Conservation (phyloP, 1,140 invertebrate species). For the Tetraneura akinire region DNA sequence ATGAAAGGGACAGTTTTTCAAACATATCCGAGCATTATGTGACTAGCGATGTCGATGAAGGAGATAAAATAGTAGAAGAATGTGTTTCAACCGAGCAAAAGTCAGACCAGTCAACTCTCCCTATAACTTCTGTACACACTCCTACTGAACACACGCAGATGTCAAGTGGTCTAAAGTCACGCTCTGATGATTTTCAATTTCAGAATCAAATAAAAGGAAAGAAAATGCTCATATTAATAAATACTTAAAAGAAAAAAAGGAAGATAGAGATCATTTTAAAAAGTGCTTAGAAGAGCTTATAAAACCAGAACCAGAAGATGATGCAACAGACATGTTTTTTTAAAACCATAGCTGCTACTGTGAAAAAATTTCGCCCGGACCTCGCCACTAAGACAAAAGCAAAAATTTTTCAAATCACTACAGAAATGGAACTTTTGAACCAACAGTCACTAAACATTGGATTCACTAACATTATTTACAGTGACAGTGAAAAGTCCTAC, state of each 20-base stretch:
- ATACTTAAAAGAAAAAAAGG: constrained; percentile 31
- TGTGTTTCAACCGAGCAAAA: constrained; percentile 27
- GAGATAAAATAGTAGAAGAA: constrained; percentile 11
- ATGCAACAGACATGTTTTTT: constrained; percentile 25
- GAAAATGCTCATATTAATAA: constrained; percentile 21
- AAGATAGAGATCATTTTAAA: constrained; percentile 31
- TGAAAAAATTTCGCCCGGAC: constrained; percentile 23
- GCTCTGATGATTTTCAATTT: constrained; percentile 11
- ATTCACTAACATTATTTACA: too few relatives aligned
- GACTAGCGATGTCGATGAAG: neutral
- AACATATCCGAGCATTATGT: constrained; percentile 25
- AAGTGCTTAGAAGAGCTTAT: constrained; percentile 25
- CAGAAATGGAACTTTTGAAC: too few relatives aligned
- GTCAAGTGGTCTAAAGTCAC: constrained; percentile 20
- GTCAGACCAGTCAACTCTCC: constrained; percentile 19
- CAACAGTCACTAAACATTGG: too few relatives aligned
- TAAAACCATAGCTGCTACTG: constrained; percentile 16
- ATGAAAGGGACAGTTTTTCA: constrained; percentile 28
- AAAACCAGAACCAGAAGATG: constrained; percentile 24
- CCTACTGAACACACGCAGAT: constrained; percentile 22
- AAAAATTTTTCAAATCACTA: too few relatives aligned
- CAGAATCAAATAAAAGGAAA: constrained; percentile 31
- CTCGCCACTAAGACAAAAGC: constrained; percentile 31
- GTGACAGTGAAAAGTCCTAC: too few relatives aligned
- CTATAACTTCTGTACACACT: constrained; percentile 30